These are phyloP conservation scores for Enchytraeus crypticus DNA, from an alignment of 2,888 invertebrate genomes.

Conservation along the genomic window DNA sequence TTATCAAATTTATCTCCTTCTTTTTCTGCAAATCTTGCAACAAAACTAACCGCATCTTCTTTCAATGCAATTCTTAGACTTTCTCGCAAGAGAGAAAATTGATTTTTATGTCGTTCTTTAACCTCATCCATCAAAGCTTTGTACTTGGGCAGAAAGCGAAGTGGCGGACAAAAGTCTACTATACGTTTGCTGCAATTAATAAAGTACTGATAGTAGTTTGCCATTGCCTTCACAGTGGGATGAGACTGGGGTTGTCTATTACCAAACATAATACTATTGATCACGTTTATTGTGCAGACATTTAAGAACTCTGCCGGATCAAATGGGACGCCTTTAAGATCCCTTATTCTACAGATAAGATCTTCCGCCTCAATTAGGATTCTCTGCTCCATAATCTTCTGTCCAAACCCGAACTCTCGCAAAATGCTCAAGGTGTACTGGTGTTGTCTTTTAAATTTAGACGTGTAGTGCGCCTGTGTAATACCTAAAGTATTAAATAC, in stretches of 20 bases:
- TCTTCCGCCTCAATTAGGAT: slow-evolving; percentile 9
- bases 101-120: background rate
- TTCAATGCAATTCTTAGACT: too few relatives aligned
- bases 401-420: slow-evolving; percentile 12
- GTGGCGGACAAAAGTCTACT: slow-evolving; percentile 1
- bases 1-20: background rate
- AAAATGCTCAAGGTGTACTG: slow-evolving; percentile 3
- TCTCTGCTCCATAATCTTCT: slow-evolving; percentile 6
- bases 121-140: background rate
- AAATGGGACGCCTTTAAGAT: background rate
- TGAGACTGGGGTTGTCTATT: background rate
- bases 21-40: background rate
- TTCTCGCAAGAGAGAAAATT: too few relatives aligned
- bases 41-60: background rate
- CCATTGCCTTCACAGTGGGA: background rate
- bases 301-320: background rate
- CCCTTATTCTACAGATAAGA: background rate
- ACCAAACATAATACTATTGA: slow-evolving; percentile 9
- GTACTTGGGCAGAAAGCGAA: slow-evolving; percentile 6
- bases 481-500: slow-evolving; percentile 9
- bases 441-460: slow-evolving; percentile 2
- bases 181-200: background rate
- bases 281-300: slow-evolving; percentile 5
- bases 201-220: background rate
- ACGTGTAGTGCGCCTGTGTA: background rate